Percentiles rank a stretch among this genome's conserved stretches.
Evolutionary conservation across 2,888 invertebrate species (phyloP).

Genomic region (Piscicola geometra): DNA sequence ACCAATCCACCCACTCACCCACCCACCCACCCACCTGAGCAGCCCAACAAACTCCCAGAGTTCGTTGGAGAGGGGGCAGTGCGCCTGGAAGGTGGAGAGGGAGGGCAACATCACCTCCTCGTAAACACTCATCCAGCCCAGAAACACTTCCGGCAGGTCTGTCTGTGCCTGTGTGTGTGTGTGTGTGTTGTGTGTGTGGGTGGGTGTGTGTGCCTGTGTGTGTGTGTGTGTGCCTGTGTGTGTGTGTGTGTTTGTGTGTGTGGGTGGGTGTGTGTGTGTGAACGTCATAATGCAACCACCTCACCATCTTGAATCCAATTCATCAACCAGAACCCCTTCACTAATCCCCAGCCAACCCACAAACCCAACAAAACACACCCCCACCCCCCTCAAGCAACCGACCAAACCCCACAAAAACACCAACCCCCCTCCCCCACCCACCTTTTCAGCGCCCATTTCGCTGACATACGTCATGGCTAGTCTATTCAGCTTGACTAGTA

Average conservation of each 20-base stretch:
- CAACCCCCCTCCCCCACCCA: not conserved
- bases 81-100: constrained; percentile 82
- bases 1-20: constrained; percentile 59
- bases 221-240: too few species aligned
- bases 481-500: constrained; percentile 77
- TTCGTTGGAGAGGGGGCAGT: constrained; percentile 93
- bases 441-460: not conserved
- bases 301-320: not conserved
- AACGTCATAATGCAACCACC: not conserved
- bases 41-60: constrained; percentile 72
- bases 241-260: too few species aligned
- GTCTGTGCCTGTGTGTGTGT: not conserved
- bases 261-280: not conserved
- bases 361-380: not conserved
- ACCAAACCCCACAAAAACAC: not conserved
- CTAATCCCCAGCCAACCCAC: not conserved
- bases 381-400: not conserved
- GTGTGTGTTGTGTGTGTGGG: too few species aligned
- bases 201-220: too few species aligned
- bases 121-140: constrained; percentile 76
- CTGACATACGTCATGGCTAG: constrained; percentile 57
- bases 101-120: constrained; percentile 86
- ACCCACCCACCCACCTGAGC: constrained; percentile 41
- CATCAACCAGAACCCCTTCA: too few species aligned
- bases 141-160: constrained; percentile 61